phyloP scores from a whole-genome alignment of 1,140 invertebrate species.

The Euwallacea fornicatus region DNA sequence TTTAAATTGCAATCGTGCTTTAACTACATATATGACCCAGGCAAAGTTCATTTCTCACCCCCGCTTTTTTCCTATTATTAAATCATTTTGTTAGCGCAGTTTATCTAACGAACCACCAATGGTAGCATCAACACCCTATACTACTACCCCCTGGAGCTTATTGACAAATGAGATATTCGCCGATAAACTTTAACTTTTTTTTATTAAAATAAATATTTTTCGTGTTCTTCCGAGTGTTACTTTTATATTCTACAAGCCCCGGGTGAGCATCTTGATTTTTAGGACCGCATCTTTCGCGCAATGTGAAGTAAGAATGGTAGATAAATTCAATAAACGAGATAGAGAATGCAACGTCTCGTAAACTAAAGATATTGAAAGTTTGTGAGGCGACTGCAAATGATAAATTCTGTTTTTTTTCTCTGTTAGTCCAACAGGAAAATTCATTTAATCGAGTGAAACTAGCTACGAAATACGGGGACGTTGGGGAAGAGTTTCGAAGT shows the following conservation, averaged over 20 bases:
- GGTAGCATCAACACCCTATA: background rate
- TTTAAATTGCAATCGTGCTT: too few species aligned
- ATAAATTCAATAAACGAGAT: conserved; percentile 21
- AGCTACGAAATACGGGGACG: too few species aligned
- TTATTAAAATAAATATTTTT: conserved; percentile 25
- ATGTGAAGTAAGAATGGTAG: conserved; percentile 11
- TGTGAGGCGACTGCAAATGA: too few species aligned
- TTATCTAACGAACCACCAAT: background rate
- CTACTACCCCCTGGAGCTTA: background rate
- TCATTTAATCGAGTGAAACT: too few species aligned
- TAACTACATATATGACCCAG: too few species aligned
- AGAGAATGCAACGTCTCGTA: too few species aligned
- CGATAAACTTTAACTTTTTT: conserved; percentile 9
- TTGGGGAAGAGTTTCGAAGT: too few species aligned
- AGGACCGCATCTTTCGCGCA: conserved; percentile 4
- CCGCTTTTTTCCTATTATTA: background rate
- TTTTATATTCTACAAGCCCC: conserved; percentile 19
- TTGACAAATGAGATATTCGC: background rate
- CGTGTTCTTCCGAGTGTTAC: conserved; percentile 13
- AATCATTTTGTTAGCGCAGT: background rate
- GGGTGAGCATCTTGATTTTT: conserved; percentile 18
- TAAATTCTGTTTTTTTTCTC: too few species aligned
- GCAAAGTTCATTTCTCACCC: background rate
- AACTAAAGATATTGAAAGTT: too few species aligned
- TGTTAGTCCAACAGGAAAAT: too few species aligned